A percentile compares a stretch with the other conserved stretches of the same genome.
Evolutionary conservation across 2,113 vertebrate genomes (phyloP).

Genomic region (rabbit (Oryctolagus cuniculus)): DNA sequence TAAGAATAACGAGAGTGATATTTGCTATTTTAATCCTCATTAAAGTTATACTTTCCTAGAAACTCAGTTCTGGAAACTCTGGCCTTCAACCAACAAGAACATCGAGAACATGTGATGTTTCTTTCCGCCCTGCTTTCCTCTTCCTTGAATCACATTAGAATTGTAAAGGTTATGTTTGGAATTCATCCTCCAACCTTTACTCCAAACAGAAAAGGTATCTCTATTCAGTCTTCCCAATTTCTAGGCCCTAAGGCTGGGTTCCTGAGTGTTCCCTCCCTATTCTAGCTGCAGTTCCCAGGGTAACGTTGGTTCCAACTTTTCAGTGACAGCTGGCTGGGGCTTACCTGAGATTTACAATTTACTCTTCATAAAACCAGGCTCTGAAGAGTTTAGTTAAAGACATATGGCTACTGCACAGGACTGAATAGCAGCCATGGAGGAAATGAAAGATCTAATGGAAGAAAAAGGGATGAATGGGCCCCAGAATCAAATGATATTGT

Average conservation of each 20-base stretch:
- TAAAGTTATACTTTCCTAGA: conserved; percentile 30
- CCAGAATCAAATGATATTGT: neutral
- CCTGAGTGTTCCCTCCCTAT: neutral
- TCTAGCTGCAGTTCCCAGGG: neutral
- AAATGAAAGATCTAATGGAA: neutral
- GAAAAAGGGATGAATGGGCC: neutral
- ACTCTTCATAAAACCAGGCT: neutral
- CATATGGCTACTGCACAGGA: neutral
- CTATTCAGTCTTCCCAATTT: neutral
- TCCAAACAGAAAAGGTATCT: neutral
- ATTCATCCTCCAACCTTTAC: neutral
- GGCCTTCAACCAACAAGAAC: neutral
- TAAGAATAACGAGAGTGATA: neutral
- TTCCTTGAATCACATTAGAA: neutral
- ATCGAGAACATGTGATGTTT: neutral
- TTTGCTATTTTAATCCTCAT: neutral
- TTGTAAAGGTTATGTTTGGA: neutral
- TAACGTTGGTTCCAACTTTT: neutral
- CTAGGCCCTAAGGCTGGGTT: neutral
- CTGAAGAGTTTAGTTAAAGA: neutral
- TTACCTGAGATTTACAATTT: neutral
- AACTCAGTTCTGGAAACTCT: conserved; percentile 14
- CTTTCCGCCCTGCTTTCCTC: neutral
- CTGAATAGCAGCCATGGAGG: neutral
- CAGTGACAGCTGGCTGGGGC: neutral